A percentile compares a stretch with the other conserved stretches of the same genome.
Evolutionary conservation across 2,797 vertebrate species (phyloP).

Genomic region (Threskiornis aethiopicus): DNA sequence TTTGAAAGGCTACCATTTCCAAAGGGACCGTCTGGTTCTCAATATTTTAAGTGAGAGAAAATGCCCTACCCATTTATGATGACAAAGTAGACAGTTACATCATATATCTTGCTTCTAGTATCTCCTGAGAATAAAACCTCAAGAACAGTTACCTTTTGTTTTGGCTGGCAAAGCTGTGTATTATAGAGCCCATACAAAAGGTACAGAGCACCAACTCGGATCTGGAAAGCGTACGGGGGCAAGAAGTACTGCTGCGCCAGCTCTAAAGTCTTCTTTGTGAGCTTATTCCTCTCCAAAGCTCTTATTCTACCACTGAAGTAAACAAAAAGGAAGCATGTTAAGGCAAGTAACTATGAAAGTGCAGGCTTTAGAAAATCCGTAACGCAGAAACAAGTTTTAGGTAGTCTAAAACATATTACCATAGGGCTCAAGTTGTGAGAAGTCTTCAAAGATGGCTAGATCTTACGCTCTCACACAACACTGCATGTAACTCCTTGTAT

Average conservation of each 20-base stretch:
- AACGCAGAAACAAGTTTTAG: background rate
- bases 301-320: constrained; percentile 80
- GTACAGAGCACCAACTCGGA: constrained; percentile 91
- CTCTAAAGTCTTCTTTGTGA: constrained; percentile 82
- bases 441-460: background rate
- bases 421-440: background rate
- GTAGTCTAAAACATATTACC: background rate
- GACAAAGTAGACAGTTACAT: background rate
- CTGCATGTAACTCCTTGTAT: background rate
- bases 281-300: constrained; percentile 73
- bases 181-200: constrained; percentile 87
- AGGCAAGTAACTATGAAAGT: background rate
- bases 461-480: background rate
- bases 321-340: background rate
- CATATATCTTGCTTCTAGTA: fast-evolving
- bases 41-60: background rate
- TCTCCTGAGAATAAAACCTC: background rate
- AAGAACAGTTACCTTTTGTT: constrained; percentile 82
- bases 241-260: constrained; percentile 81
- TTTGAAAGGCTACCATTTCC: background rate
- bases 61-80: background rate
- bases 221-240: constrained; percentile 92
- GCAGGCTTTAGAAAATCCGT: background rate
- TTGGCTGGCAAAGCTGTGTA: constrained; percentile 82
- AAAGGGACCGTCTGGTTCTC: background rate